Base-by-base conservation (phyloP, 2,113 vertebrate genomes). In the Ciconia maguari region DNA sequence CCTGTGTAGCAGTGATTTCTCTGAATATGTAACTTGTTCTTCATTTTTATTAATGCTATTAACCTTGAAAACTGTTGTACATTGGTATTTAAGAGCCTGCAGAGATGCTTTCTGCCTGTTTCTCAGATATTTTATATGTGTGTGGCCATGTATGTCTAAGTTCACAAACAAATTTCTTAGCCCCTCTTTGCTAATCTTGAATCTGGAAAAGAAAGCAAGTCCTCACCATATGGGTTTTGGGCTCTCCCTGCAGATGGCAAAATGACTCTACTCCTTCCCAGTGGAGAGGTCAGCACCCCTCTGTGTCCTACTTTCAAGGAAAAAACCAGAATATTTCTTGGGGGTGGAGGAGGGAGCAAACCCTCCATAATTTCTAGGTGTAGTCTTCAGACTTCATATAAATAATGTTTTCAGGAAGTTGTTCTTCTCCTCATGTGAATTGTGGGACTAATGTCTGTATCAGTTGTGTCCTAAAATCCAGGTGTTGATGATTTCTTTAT, bases 241-340 rank as follows among this genome's bases (percentile, higher is more conserved):
- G 18, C 57, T 94, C 65, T 87, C 64, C 88, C 65, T 94, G 62
- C 71, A 88, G 89, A 89, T 88, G 90, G 76, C 54, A 79, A 94
- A 93, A 92, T 92, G 69, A 32, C 79, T 91, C 92, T 60, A 0
- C 27, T 89, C 41, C 83, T 93, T 94, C 46, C 38, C 66, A 72
- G 34, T 82, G 42, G 68, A 93, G 79, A 93, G 79, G 72, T 89
- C 72, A 81, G 72, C 76, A 81, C 51, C 82, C 80, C 64, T 89
- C 75, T 82, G 65, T 75, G 82, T 72, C 79, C 84, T 88, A 65
- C 64, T 91, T 95, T 57, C 10, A 4, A 93, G 84, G 61, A 44
- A 80, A 72, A 91, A 87, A 11, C 27, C 66, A 72, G 78, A 83
- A n/a, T 91, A 65, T 90, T 81, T 89, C 29, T 38, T 80, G 36